Conservation (phyloP, 2,888 invertebrate genomes). For the Apamea anceps region DNA sequence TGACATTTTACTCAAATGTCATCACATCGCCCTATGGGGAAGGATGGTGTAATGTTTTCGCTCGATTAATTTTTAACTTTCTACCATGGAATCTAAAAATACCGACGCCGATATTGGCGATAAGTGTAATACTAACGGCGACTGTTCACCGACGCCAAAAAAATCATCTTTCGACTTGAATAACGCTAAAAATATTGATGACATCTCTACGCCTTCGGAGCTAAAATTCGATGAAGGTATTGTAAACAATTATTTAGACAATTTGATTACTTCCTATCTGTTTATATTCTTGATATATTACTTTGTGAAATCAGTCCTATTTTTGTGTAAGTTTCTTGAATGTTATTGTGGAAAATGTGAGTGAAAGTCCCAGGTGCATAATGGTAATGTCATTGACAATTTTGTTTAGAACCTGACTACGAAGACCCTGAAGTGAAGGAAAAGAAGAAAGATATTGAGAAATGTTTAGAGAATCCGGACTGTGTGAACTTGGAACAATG, state of each 20-base stretch:
- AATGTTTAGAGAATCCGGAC: constrained; percentile 87
- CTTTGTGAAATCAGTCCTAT: constrained; percentile 33
- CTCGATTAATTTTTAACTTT: constrained; percentile 79
- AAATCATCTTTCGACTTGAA: constrained; percentile 79
- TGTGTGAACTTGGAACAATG: constrained; percentile 88
- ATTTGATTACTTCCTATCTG: constrained; percentile 70
- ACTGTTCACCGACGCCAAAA: constrained; percentile 77
- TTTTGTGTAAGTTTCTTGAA: constrained; percentile 1
- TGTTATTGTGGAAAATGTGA: constrained; percentile 35
- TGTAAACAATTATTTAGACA: constrained; percentile 79
- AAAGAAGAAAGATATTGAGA: constrained; percentile 91
- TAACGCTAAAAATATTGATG: constrained; percentile 88
- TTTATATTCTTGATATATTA: constrained; percentile 45
- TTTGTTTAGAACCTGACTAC: constrained; percentile 88
- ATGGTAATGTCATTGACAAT: constrained; percentile 61
- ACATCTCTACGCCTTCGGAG: constrained; percentile 91
- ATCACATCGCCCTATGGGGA: constrained; percentile 71
- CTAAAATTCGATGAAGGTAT: constrained; percentile 93
- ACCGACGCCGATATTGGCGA: constrained; percentile 78
- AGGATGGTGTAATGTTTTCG: constrained; percentile 87
- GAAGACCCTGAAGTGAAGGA: constrained; percentile 91
- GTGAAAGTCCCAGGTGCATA: constrained; percentile 70
- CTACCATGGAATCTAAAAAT: constrained; percentile 84
- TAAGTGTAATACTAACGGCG: constrained; percentile 81
- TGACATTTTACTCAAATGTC: constrained; percentile 74